These are phyloP conservation scores for Sycobia sp. DNA, from an alignment of 1,140 invertebrate species.

Conservation along the genomic window DNA sequence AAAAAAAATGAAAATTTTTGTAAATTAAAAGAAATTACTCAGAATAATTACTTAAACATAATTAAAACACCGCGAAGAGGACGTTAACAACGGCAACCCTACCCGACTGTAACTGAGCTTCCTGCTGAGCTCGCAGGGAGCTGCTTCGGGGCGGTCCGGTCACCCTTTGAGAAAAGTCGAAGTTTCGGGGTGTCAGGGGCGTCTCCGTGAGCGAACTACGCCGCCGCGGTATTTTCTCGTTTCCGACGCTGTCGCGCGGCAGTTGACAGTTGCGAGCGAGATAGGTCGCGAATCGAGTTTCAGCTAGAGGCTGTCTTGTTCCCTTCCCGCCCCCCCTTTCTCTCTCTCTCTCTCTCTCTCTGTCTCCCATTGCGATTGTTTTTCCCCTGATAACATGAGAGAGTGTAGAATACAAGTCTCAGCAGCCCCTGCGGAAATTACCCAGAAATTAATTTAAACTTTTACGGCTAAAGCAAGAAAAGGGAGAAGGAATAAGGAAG, in stretches of 20 bases:
- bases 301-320: constrained; percentile 7
- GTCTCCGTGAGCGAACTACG: no score
- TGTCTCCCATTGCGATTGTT: constrained; percentile 38
- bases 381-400: constrained; percentile 36
- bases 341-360: no score
- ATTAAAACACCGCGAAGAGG: no score
- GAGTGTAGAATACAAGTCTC: constrained; percentile 12
- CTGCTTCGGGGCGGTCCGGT: neutral
- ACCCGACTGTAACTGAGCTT: no score
- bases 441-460: constrained; percentile 46
- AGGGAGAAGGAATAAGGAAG: no score
- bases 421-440: constrained; percentile 38
- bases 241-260: constrained; percentile 33
- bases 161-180: neutral
- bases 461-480: constrained; percentile 21
- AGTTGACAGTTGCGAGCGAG: constrained; percentile 36
- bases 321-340: neutral
- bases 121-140: no score
- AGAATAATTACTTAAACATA: no score
- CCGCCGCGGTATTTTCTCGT: constrained; percentile 38
- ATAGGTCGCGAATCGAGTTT: neutral
- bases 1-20: no score
- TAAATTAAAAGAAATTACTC: no score
- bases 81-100: no score
- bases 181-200: constrained; percentile 5